These are phyloP conservation scores for Nothoprocta perdicaria DNA, from an alignment of 2,113 vertebrate species.

Conservation along the genomic window DNA sequence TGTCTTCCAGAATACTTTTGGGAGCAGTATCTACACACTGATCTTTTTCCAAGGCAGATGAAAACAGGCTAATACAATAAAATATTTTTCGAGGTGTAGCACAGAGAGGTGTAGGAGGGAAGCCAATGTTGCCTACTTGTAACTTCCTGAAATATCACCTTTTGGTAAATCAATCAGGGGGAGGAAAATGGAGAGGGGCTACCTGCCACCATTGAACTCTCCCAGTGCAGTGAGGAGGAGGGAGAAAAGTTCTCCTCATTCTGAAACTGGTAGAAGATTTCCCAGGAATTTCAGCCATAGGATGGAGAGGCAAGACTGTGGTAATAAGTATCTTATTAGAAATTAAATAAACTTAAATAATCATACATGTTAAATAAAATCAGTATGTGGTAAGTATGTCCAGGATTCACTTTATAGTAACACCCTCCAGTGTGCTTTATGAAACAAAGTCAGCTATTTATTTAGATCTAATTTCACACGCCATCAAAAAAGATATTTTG, in stretches of 20 bases:
- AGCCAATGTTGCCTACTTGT: background rate
- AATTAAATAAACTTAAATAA: no score
- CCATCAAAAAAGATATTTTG: constrained; percentile 9
- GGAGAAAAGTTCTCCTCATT: background rate
- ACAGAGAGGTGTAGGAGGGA: background rate
- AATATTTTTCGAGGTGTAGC: background rate
- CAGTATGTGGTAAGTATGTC: background rate
- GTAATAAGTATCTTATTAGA: background rate
- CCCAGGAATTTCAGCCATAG: background rate
- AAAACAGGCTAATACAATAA: background rate
- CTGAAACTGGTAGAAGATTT: background rate
- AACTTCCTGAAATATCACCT: background rate
- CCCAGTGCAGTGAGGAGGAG: background rate
- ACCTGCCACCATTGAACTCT: background rate
- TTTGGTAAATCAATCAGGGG: background rate
- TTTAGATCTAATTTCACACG: constrained; percentile 49
- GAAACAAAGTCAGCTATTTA: constrained; percentile 11
- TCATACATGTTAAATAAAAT: no score
- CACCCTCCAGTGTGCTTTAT: background rate
- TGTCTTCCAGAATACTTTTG: background rate
- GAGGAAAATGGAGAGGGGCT: background rate
- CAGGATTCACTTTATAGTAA: background rate
- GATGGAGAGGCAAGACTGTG: background rate
- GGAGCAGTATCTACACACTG: background rate
- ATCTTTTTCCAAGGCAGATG: background rate